These are phyloP conservation scores for Aspidiotus destructor DNA, from an alignment of 2,888 invertebrate species.

Conservation along the genomic window DNA sequence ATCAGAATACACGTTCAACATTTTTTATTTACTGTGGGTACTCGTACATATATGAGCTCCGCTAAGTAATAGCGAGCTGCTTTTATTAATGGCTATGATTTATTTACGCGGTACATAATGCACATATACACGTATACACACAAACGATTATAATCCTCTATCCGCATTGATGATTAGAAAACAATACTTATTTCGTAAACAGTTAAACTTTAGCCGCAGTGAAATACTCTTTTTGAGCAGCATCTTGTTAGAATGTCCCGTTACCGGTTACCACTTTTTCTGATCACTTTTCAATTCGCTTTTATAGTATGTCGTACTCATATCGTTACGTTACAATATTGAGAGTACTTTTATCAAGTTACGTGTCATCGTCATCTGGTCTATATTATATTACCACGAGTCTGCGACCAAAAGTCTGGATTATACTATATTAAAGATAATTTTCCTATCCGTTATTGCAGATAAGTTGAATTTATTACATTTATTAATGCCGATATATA, in stretches of 20 bases:
- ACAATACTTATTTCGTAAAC: conserved; percentile 4
- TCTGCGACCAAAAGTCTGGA: too few species aligned
- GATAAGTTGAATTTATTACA: too few species aligned
- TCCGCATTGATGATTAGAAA: background rate
- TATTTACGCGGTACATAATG: background rate
- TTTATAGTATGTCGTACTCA: background rate
- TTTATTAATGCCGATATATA: too few species aligned
- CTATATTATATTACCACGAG: too few species aligned
- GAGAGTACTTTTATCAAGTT: too few species aligned
- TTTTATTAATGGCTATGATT: background rate
- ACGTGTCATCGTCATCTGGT: too few species aligned
- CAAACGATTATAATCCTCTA: background rate
- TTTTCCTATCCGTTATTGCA: too few species aligned
- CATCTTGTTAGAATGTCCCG: background rate
- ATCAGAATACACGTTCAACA: background rate
- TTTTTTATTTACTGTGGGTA: background rate
- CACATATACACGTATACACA: too few species aligned
- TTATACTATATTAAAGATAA: too few species aligned
- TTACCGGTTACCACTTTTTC: background rate
- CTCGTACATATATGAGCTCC: background rate
- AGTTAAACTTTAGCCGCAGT: background rate
- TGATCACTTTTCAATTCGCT: background rate
- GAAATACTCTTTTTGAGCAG: background rate
- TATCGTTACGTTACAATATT: too few species aligned
- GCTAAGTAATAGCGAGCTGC: background rate